Evolutionary conservation across 2,888 invertebrate genomes (phyloP), one percentile per base, ranked within the genome.

Genomic region (Synanthedon vespiformis): DNA sequence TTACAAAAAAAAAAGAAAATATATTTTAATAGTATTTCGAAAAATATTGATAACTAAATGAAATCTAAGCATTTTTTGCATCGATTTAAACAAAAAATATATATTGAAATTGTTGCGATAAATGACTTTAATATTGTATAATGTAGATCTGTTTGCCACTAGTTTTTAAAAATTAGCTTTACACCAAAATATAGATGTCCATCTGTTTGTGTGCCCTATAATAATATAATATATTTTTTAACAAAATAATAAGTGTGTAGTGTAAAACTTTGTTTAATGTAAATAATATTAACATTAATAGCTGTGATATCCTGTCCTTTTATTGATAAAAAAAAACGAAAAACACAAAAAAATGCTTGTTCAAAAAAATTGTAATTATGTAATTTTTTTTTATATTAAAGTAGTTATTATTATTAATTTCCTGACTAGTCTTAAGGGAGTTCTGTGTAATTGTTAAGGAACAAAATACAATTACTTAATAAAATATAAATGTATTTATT

Each of bases 261-360:
- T 27, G n/a, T 34, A 44, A 27, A 12, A 53, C 10, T 48, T 48
- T 48, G 48, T 61, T 61, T 66, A 67, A 67, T 61, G 61, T 74
- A 73, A 76, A 80, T 64, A 78, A 80, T 79, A 68, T 68, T 77
- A 70, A 76, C 66, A 75, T 73, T 80, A 77, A 78, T 80, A 81
- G 81, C 86, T 86, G 86, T 86, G 86, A 86, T 86, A 86, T 77
- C 70, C 76, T 74, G 69, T 77, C 69, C 62, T 70, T 62, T 70
- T 66, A 65, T 61, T 48, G 48, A 48, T 16, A 14, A 71, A 68
- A 66, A 60, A 59, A 57, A 65, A 65, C n/a, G 60, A 65, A 48
- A 48, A 48, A 48, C 3, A 22, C 48, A 18, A 66, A 58, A 61
- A 58, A 60, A 60, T 57, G 55, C 60, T 58, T 61, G 52, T 59